A percentile compares a stretch with the other conserved stretches of the same genome.
Evolutionary conservation across 35 echinoderm and acorn worm species (phyloP).

Genomic region (Diadema setosum): DNA sequence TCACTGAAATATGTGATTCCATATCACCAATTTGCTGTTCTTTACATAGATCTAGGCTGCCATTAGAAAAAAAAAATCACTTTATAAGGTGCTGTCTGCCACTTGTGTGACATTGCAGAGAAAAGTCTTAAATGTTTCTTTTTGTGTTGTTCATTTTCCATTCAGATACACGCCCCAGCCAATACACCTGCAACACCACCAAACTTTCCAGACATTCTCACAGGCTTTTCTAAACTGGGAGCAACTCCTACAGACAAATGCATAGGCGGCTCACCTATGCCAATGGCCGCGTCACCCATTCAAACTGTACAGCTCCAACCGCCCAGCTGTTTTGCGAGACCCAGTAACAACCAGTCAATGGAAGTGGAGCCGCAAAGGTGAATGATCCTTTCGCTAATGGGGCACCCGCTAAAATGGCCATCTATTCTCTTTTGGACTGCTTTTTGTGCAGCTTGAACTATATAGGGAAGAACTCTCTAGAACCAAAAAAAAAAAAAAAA

Average conservation of each 20-base stretch:
- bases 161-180: constrained; percentile 84
- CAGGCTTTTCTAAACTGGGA: constrained; percentile 91
- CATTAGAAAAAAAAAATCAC: no score
- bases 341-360: constrained; percentile 62
- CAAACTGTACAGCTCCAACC: constrained; percentile 35
- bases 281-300: constrained; percentile 54
- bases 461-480: no score
- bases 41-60: no score
- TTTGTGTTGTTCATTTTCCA: not conserved
- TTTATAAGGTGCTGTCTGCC: no score
- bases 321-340: constrained; percentile 36
- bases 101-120: no score
- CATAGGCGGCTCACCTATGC: constrained; percentile 65
- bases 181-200: constrained; percentile 99
- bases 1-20: no score
- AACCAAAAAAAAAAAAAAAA: no score
- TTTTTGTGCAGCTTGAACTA: no score
- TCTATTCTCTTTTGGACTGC: no score
- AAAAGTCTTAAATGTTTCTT: not conserved
- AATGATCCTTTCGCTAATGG: not conserved
- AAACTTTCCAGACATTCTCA: constrained; percentile 95
- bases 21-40: no score
- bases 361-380: constrained; percentile 80
- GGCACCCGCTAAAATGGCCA: no score
- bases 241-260: constrained; percentile 71